Percentiles rank a stretch among this genome's conserved stretches.
phyloP scores from a whole-genome alignment of 2,113 vertebrate species.

The Syngnathus floridae region DNA sequence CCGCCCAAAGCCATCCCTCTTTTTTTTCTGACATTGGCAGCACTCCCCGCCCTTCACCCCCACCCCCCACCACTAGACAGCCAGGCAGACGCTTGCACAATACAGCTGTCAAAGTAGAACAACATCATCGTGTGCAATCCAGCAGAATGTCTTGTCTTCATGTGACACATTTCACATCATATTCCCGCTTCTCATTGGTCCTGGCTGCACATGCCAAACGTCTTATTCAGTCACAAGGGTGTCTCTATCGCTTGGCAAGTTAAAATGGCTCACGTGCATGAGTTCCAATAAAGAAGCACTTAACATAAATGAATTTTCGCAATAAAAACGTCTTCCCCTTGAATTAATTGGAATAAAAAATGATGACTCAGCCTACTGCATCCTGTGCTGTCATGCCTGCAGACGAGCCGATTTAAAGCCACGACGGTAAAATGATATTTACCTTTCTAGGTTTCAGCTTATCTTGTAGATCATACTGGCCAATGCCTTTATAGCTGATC shows the following conservation, averaged over 20 bases:
- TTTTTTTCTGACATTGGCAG: conserved; percentile 47
- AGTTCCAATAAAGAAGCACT: not conserved
- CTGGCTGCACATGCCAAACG: not conserved
- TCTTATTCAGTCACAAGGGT: conserved; percentile 27
- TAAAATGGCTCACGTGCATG: conserved; percentile 2
- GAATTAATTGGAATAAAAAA: conserved; percentile 8
- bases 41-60: conserved; percentile 55
- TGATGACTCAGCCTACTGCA: conserved; percentile 39
- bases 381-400: conserved; percentile 16
- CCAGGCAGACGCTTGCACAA: conserved; percentile 30
- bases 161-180: not conserved
- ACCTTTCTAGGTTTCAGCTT: conserved; percentile 89
- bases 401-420: conserved; percentile 13
- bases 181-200: not conserved
- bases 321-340: not conserved
- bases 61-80: not conserved
- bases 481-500: conserved; percentile 97
- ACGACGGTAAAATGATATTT: conserved; percentile 1
- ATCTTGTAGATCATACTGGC: conserved; percentile 95
- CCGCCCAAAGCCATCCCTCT: conserved; percentile 51
- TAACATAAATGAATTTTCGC: not conserved
- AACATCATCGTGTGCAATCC: conserved; percentile 7
- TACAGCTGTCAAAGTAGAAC: conserved; percentile 10
- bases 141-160: not conserved
- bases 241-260: conserved; percentile 8